A percentile compares a stretch with the other conserved stretches of the same genome.
Conservation (phyloP, 2,113 vertebrate genomes). For the Archilochus colubris region DNA sequence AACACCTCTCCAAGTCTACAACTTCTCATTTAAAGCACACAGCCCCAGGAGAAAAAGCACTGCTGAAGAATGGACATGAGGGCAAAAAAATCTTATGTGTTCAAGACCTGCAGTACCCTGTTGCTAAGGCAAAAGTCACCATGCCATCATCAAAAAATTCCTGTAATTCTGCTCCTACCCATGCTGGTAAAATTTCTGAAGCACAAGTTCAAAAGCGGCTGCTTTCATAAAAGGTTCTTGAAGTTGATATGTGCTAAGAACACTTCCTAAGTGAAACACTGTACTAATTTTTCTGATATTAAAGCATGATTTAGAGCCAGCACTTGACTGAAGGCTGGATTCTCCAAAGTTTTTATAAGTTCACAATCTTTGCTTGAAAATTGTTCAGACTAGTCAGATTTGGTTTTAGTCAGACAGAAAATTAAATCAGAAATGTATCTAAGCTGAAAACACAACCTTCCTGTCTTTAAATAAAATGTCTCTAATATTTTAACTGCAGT, state of each 20-base stretch:
- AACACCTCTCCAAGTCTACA: neutral
- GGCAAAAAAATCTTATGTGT: neutral
- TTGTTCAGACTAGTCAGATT: neutral
- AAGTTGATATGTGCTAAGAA: neutral
- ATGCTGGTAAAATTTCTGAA: neutral
- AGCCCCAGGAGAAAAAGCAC: neutral
- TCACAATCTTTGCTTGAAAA: neutral
- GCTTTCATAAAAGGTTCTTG: neutral
- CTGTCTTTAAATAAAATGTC: constrained; percentile 58
- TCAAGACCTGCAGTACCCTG: neutral
- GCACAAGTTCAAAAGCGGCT: neutral
- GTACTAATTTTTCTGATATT: neutral
- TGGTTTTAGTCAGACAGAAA: constrained; percentile 25
- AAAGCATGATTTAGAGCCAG: neutral
- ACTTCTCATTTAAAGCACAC: neutral
- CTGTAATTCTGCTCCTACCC: neutral
- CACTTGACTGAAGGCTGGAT: neutral
- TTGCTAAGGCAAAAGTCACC: neutral
- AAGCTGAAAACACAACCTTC: constrained; percentile 59
- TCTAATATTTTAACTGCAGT: constrained; percentile 37
- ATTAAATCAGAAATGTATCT: constrained; percentile 35
- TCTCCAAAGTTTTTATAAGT: neutral
- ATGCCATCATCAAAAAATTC: neutral
- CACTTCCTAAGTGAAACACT: neutral
- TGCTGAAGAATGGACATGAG: neutral